Conservation (phyloP, 2,888 invertebrate species). For the Dasypolia templi region DNA sequence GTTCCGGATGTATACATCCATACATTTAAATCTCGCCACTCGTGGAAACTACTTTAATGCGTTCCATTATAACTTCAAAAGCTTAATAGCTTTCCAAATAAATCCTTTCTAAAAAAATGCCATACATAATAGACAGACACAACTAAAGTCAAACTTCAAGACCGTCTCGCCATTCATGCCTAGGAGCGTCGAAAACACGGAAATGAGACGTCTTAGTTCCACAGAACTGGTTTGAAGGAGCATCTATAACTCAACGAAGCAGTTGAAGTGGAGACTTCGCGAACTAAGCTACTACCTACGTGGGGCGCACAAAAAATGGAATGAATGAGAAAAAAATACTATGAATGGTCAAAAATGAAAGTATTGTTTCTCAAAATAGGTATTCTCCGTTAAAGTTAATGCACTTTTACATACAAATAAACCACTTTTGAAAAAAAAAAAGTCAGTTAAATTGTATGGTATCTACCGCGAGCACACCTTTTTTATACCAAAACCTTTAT, state of each 20-base stretch:
- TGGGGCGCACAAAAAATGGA: too few relatives aligned
- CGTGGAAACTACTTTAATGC: background rate
- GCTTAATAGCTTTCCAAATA: background rate
- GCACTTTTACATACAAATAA: too few relatives aligned
- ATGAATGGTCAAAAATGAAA: too few relatives aligned
- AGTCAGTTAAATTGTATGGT: too few relatives aligned
- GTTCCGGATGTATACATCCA: background rate
- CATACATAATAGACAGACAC: too few relatives aligned
- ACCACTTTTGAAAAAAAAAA: too few relatives aligned
- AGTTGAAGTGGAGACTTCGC: conserved; percentile 5
- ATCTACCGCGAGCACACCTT: too few relatives aligned
- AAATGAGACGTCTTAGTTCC: conserved; percentile 47
- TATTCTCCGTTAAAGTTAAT: too few relatives aligned
- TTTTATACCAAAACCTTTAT: too few relatives aligned
- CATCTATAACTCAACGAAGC: background rate
- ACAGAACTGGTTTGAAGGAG: conserved; percentile 6
- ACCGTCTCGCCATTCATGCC: background rate
- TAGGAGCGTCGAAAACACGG: conserved; percentile 35
- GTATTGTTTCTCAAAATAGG: too few relatives aligned
- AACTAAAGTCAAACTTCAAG: conserved; percentile 2
- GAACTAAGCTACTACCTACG: conserved; percentile 13
- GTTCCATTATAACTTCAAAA: conserved; percentile 4
- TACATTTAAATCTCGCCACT: background rate
- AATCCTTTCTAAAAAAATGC: background rate
- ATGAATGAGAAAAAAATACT: too few relatives aligned